phyloP scores from a whole-genome alignment of 1,140 invertebrate genomes.

The Berghia stephanieae region DNA sequence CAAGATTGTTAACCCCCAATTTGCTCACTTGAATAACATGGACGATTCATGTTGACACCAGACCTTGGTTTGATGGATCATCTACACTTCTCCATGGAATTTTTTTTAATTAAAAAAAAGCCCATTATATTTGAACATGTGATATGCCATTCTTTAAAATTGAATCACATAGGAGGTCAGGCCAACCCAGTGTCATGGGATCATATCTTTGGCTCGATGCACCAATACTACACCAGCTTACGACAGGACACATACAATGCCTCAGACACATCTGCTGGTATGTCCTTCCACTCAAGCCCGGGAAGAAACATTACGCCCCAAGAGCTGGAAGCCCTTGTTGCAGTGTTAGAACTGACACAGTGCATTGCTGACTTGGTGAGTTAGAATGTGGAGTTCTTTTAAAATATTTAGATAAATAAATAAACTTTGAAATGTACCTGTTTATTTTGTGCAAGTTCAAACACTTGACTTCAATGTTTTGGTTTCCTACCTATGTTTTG shows the following conservation, averaged over 20 bases:
- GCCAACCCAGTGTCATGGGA: constrained; percentile 79
- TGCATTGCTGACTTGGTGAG: constrained; percentile 74
- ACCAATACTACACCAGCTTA: constrained; percentile 75
- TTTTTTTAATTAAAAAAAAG: too few species aligned
- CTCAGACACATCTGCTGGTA: constrained; percentile 68
- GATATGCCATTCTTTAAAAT: too few species aligned
- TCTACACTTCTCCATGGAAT: too few species aligned
- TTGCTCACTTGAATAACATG: too few species aligned
- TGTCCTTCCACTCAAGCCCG: constrained; percentile 69
- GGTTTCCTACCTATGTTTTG: too few species aligned
- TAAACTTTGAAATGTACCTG: background rate
- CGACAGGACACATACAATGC: constrained; percentile 74
- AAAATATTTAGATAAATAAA: background rate
- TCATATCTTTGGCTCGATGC: constrained; percentile 87
- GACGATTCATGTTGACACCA: too few species aligned
- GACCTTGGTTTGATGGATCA: too few species aligned
- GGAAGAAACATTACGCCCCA: constrained; percentile 80
- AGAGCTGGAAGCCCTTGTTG: constrained; percentile 86
- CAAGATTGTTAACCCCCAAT: too few species aligned
- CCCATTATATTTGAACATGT: too few species aligned
- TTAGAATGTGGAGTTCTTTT: too few species aligned
- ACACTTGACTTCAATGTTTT: background rate
- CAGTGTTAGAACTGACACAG: constrained; percentile 81
- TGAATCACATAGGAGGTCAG: constrained; percentile 56
- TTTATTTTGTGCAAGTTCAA: background rate